Evolutionary conservation across 1,140 invertebrate genomes (phyloP).

Genomic region (Drosophila sp.): DNA sequence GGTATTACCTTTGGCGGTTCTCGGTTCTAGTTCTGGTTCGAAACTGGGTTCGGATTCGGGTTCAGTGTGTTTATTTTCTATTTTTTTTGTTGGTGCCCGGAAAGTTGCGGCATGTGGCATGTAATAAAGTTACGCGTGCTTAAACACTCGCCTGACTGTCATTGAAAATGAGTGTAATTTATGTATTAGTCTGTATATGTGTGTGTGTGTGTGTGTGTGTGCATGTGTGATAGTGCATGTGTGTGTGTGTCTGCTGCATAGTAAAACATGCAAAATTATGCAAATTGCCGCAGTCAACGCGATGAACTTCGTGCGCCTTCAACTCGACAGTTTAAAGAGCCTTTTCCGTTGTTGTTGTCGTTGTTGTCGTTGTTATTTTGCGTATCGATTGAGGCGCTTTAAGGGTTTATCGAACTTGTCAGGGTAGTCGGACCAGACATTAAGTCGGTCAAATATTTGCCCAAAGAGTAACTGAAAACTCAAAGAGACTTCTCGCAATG

Average conservation of each 20-base stretch:
- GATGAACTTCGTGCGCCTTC: conserved; percentile 73
- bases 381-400: conserved; percentile 66
- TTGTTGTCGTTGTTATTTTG: conserved; percentile 1
- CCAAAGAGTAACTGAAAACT: conserved; percentile 17
- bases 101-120: conserved; percentile 46
- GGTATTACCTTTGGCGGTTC: conserved; percentile 10
- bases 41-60: conserved; percentile 8
- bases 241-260: conserved; percentile 62
- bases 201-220: conserved; percentile 58
- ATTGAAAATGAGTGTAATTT: conserved; percentile 59
- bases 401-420: conserved; percentile 76
- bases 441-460: conserved; percentile 53
- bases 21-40: conserved; percentile 3
- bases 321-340: conserved; percentile 68
- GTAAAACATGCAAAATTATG: conserved; percentile 82
- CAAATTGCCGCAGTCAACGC: conserved; percentile 80
- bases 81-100: neutral
- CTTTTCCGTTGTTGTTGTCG: conserved; percentile 54
- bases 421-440: conserved; percentile 14
- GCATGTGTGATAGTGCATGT: conserved; percentile 57
- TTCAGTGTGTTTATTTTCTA: too few relatives aligned
- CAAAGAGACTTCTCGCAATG: conserved; percentile 22
- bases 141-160: conserved; percentile 56
- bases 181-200: conserved; percentile 53
- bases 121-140: conserved; percentile 73